Evolutionary conservation across 1,140 invertebrate species (phyloP).

Genomic region (Heliconius hermathena): DNA sequence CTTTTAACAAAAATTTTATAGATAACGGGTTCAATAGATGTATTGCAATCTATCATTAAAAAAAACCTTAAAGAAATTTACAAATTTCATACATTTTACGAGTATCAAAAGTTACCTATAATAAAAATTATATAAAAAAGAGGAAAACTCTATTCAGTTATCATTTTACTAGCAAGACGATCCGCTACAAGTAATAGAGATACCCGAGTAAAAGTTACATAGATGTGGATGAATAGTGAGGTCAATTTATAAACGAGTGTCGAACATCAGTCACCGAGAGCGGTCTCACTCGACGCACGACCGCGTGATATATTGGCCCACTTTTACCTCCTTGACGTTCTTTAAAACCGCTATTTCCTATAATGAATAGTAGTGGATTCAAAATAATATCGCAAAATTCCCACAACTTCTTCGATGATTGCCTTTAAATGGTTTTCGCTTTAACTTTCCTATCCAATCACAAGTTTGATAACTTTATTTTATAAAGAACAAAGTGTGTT

Average conservation of each 20-base stretch:
- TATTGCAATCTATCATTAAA: too few species aligned
- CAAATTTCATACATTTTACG: not conserved
- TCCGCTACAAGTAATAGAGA: constrained; percentile 4
- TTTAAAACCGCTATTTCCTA: constrained; percentile 53
- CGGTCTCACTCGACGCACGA: constrained; percentile 42
- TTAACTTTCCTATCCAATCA: constrained; percentile 56
- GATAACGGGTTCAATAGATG: too few species aligned
- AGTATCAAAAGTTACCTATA: not conserved
- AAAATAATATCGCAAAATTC: constrained; percentile 53
- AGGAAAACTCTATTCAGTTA: not conserved
- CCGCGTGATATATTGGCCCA: constrained; percentile 54
- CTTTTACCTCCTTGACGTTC: constrained; percentile 63
- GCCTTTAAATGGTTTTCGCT: constrained; percentile 70
- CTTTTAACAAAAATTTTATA: too few species aligned
- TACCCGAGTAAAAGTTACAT: constrained; percentile 6
- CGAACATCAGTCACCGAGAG: constrained; percentile 55
- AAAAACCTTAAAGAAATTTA: too few species aligned
- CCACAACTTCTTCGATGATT: constrained; percentile 55
- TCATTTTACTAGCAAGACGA: not conserved
- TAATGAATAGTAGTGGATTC: constrained; percentile 58
- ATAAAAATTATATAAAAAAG: not conserved
- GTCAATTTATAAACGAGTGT: constrained; percentile 67
- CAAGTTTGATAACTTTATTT: constrained; percentile 60
- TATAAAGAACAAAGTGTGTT: constrained; percentile 43
- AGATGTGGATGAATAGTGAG: constrained; percentile 44